Base-by-base conservation (phyloP, 2,888 invertebrate species). In the Oscheius myriophilus region DNA sequence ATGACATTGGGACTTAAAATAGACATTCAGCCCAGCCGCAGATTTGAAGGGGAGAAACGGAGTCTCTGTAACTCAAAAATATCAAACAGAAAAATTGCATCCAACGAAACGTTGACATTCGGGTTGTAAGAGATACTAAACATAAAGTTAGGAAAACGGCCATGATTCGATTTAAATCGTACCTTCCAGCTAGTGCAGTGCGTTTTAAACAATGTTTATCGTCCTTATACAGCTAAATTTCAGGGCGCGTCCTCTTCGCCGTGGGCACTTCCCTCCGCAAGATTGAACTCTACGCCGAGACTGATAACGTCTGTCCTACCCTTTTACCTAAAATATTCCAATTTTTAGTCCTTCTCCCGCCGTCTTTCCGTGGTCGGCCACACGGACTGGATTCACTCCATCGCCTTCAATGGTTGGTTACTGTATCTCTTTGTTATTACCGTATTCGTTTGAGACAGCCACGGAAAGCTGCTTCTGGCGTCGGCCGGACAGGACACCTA, bases 361-460 rank as follows among this genome's bases (percentile, higher is more conserved):
- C 62, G 70, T 7, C 43, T 80, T 45, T 69, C 68, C 1, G 71
- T 82, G 3, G 69, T 74, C 12, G 81, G 78, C 21, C 79, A 81
- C 61, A 71, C 73, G 7, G 81, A 79, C 67, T 82, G 82, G 82
- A 75, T 79, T 46, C 78, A 81, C 62, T 73, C 81, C 0, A 69
- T 82, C 11, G 71, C 78, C 18, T 82, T 82, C 46, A 78, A 81
- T 55, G 74, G 81, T 81, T n/a, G 58, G 55, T 46, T n/a, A n/a
- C 1, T 49, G 1, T 16, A 39, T 16, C 12, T 42, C 23, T 46
- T 33, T 18, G 18, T 51, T 7, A 51, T 65, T 26, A 23, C 57
- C 41, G 54, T 52, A 52, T 25, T 25, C 7, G 25, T 18, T 65
- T 55, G 1, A 55, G 51, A 46, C 25, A 45, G 64, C 71, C 26